These are phyloP conservation scores for Macropis europaea DNA, from an alignment of 2,888 invertebrate species.

Conservation along the genomic window DNA sequence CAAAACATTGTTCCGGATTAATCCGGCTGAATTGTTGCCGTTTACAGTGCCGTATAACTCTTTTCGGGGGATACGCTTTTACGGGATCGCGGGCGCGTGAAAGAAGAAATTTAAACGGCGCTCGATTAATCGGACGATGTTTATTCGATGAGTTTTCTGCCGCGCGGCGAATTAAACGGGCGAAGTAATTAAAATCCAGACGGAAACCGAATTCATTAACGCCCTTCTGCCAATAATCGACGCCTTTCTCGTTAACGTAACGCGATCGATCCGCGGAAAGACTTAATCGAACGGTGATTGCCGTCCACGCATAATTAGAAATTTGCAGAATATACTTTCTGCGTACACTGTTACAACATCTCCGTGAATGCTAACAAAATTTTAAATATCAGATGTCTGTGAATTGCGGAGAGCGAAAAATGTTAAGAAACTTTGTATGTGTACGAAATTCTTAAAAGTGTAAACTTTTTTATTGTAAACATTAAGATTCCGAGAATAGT, in stretches of 20 bases:
- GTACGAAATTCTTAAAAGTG: no score
- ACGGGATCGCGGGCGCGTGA: neutral
- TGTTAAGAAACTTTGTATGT: no score
- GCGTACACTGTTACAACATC: no score
- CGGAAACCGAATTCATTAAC: constrained; percentile 23
- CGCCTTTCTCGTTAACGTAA: neutral
- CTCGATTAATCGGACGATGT: constrained; percentile 8
- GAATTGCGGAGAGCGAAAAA: no score
- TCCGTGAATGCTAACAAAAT: no score
- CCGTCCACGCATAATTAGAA: no score
- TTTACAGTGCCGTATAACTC: neutral
- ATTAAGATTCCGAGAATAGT: no score
- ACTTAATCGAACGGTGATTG: neutral
- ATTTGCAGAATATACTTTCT: no score
- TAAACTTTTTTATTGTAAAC: no score
- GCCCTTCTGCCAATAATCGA: constrained; percentile 8
- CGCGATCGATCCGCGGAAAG: neutral
- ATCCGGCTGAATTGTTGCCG: neutral
- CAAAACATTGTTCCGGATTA: neutral
- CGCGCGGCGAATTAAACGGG: neutral
- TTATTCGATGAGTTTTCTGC: constrained; percentile 6
- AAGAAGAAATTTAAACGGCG: constrained; percentile 3
- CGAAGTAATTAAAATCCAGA: constrained; percentile 15
- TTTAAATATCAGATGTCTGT: no score
- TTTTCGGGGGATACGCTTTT: neutral